These are phyloP conservation scores for Stegophylla sp. DNA, from an alignment of 2,888 invertebrate genomes.

Conservation along the genomic window DNA sequence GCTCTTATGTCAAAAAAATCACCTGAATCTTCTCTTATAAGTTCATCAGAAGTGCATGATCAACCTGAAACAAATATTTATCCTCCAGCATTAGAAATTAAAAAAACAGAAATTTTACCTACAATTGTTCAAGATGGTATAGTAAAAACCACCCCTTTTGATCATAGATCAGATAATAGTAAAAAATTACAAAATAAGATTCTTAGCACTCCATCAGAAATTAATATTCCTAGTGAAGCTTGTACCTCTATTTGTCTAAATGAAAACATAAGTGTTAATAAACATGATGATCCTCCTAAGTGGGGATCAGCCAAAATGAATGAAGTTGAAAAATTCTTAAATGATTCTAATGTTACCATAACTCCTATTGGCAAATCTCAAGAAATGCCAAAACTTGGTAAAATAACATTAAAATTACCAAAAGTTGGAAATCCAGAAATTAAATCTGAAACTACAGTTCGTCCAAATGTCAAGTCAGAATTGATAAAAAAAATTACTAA, in stretches of 20 bases:
- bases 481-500: conserved; percentile 60
- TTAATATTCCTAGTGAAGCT: not conserved
- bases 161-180: conserved; percentile 3
- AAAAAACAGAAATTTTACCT: conserved; percentile 33
- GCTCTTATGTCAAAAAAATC: conserved; percentile 55
- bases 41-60: not conserved
- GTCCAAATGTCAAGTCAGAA: conserved; percentile 59
- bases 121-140: conserved; percentile 38
- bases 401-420: conserved; percentile 60
- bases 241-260: conserved; percentile 12
- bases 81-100: not conserved
- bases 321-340: conserved; percentile 60
- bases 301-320: conserved; percentile 58
- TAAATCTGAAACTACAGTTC: conserved; percentile 45
- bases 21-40: not conserved
- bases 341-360: conserved; percentile 61
- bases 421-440: conserved; percentile 60
- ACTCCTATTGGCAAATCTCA: conserved; percentile 55
- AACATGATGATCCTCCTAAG: conserved; percentile 28
- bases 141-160: not conserved
- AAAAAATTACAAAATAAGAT: conserved; percentile 25
- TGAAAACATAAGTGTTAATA: conserved; percentile 9
- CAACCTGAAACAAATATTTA: not conserved
- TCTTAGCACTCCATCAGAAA: not conserved
- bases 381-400: conserved; percentile 59